Percentiles rank a stretch among this genome's conserved stretches.
phyloP scores from a whole-genome alignment of 2,797 vertebrate genomes.

The Clamator glandarius region DNA sequence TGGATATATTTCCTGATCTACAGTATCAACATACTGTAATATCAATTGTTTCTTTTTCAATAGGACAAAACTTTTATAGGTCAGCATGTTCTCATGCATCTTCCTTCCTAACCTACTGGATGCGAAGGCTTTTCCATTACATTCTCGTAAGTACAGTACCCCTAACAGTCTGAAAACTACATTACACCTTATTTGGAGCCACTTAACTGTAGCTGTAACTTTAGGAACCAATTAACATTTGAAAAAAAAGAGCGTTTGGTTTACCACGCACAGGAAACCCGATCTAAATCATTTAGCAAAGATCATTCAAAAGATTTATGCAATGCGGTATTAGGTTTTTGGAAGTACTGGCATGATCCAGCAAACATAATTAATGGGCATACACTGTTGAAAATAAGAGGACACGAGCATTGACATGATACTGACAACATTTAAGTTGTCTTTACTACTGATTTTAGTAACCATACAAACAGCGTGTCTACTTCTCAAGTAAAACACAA shows the following conservation, averaged over 20 bases:
- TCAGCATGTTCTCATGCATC: constrained; percentile 29
- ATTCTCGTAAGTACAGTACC: constrained; percentile 15
- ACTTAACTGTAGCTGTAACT: background rate
- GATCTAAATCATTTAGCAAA: background rate
- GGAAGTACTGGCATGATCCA: background rate
- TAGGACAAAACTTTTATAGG: background rate
- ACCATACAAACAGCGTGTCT: background rate
- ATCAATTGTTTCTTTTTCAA: constrained; percentile 43
- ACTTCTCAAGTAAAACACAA: background rate
- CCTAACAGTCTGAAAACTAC: constrained; percentile 25
- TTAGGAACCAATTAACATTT: constrained; percentile 34
- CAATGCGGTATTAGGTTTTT: background rate
- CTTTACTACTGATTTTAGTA: background rate
- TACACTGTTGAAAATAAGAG: background rate
- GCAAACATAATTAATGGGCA: background rate
- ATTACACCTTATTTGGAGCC: background rate
- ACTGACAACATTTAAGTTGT: background rate
- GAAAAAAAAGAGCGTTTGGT: constrained; percentile 10
- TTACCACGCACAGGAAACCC: background rate
- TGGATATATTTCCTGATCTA: constrained; percentile 50
- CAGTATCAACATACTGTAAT: constrained; percentile 35
- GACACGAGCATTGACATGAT: background rate
- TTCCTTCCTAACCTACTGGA: background rate
- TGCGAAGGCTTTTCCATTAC: background rate
- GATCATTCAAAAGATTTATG: background rate